Evolutionary conservation across 2,797 vertebrate species (phyloP), one percentile per base, ranked within the genome.

Genomic region (Pitangus sulphuratus): DNA sequence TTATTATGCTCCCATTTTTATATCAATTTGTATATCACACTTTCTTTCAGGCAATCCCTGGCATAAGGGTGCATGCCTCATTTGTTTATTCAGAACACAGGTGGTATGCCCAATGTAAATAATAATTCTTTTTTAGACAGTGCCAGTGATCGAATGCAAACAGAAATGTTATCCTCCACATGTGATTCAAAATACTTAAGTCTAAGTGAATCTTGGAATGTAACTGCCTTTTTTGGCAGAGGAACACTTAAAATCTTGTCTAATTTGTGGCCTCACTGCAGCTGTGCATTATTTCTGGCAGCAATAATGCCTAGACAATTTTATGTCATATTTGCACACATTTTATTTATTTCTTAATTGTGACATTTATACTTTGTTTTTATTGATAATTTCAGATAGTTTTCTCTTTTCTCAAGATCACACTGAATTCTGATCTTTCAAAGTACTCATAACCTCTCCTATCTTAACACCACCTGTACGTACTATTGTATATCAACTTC

Each of bases 361-460:
- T 70, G 78, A 87, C 62, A 82, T 70, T 82, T 30, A 40, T 80
- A 61, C 16, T 84, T 84, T 54, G 35, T 72, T 93, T 95, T 81
- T 89, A 50, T 69, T 76, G 33, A 66, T 44, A 8, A 72, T 66
- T 93, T 89, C 8, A 50, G 39, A 79, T 79, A 53, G 15, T 78
- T 90, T 72, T 84, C 58, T 22, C 31, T 89, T 96, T 95, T 91
- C 24, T 83, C 37, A 79, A 50, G 71, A 68, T 83, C 72, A 86
- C 20, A 39, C 33, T 71, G 53, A 87, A 88, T 85, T 89, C 33
- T 57, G 47, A 78, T 65, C 69, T 78, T 81, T 47, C 25, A 57
- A 68, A 86, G 53, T 21, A 75, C n/a, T 75, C 57, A 42, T 21
- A 78, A 71, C 15, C 26, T 6, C 14, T 77, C 11, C 10, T 89